These are phyloP conservation scores for Geopemphigus sp. DNA, from an alignment of 1,140 invertebrate species.

Conservation along the genomic window DNA sequence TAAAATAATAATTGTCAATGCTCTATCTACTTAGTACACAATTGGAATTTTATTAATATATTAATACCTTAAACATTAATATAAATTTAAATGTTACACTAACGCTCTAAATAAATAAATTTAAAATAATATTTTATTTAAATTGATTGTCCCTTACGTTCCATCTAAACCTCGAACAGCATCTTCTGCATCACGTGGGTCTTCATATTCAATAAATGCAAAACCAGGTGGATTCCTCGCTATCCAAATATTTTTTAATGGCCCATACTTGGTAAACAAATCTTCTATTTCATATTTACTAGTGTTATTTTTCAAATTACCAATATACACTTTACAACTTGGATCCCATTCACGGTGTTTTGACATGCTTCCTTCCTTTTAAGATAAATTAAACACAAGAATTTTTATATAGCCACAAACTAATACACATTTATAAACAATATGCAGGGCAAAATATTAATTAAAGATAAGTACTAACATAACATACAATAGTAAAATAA, in stretches of 20 bases:
- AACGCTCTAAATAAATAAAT: too few relatives aligned
- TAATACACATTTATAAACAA: too few relatives aligned
- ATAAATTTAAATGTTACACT: not conserved
- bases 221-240: slow-evolving; percentile 91
- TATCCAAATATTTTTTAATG: slow-evolving; percentile 95
- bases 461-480: too few relatives aligned
- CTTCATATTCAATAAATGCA: slow-evolving; percentile 98
- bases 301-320: slow-evolving; percentile 87
- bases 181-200: slow-evolving; percentile 94
- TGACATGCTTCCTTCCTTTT: slow-evolving; percentile 2
- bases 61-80: not conserved
- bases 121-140: not conserved
- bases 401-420: too few relatives aligned
- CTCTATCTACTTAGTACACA: too few relatives aligned
- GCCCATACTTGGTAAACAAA: slow-evolving; percentile 91
- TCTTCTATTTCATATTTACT: slow-evolving; percentile 90
- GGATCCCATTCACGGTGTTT: slow-evolving; percentile 84
- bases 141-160: slow-evolving; percentile 67
- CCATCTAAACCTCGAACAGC: slow-evolving; percentile 91
- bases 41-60: not conserved
- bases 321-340: slow-evolving; percentile 97
- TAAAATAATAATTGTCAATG: too few relatives aligned
- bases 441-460: too few relatives aligned
- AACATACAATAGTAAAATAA: too few relatives aligned
- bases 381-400: not conserved